A percentile compares a stretch with the other conserved stretches of the same genome.
phyloP scores from a whole-genome alignment of 2,113 vertebrate genomes.

The Nesoenas mayeri region DNA sequence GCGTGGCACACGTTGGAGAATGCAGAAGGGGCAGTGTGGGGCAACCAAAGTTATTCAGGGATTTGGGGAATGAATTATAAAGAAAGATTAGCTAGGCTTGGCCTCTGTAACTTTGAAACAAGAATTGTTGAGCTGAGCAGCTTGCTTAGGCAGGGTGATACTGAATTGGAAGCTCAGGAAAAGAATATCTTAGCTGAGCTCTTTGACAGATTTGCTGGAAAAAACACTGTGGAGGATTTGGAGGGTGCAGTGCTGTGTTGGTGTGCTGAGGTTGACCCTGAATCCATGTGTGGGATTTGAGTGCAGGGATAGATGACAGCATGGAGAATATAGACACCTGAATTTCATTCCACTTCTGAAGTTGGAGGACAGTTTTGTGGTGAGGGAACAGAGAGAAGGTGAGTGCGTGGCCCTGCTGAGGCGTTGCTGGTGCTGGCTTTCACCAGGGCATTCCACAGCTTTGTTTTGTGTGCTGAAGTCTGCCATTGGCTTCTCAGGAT shows the following conservation, averaged over 20 bases:
- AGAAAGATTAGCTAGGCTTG: slow-evolving; percentile 57
- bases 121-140: slow-evolving; percentile 37
- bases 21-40: background rate
- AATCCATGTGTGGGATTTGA: background rate
- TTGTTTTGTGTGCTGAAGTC: background rate
- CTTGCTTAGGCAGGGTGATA: background rate
- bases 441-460: background rate
- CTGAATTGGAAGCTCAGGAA: slow-evolving; percentile 17
- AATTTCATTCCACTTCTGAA: background rate
- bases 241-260: fast-evolving
- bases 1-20: background rate
- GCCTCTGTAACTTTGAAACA: slow-evolving; percentile 41
- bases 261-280: background rate
- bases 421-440: background rate
- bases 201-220: background rate
- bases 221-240: background rate
- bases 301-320: background rate
- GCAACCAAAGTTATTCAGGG: slow-evolving; percentile 48
- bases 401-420: background rate
- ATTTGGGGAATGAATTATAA: slow-evolving; percentile 56
- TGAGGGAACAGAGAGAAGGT: background rate
- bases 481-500: background rate
- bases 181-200: background rate
- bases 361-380: background rate
- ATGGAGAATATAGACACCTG: background rate